Evolutionary conservation across 2,113 vertebrate species (phyloP).

Genomic region (Platanista minor): DNA sequence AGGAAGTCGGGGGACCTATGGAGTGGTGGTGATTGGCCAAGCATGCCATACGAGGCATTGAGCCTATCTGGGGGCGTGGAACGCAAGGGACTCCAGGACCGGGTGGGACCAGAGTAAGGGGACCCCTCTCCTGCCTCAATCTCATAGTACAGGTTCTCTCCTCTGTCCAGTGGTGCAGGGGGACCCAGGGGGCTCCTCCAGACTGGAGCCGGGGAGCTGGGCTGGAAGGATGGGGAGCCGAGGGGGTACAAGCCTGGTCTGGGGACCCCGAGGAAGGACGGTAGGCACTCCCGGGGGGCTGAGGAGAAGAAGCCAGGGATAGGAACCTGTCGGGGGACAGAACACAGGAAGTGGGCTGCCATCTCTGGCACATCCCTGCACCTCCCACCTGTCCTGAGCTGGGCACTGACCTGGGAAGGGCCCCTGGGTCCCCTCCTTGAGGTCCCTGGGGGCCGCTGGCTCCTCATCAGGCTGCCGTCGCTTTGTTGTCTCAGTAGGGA

Average conservation of each 20-base stretch:
- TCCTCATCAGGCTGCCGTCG: constrained; percentile 62
- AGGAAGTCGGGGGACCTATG: constrained; percentile 67
- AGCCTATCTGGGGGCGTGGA: constrained; percentile 73
- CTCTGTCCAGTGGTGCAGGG: constrained; percentile 61
- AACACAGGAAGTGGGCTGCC: not conserved
- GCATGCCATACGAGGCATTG: constrained; percentile 74
- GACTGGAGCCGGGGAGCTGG: constrained; percentile 71
- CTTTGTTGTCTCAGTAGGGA: constrained; percentile 69
- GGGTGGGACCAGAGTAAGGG: constrained; percentile 72
- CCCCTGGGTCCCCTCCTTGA: constrained; percentile 55
- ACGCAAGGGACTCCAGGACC: constrained; percentile 75
- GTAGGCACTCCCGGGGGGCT: constrained; percentile 50
- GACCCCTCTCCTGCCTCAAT: constrained; percentile 74
- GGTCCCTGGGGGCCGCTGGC: constrained; percentile 55
- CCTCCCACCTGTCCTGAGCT: not conserved
- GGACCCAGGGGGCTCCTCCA: constrained; percentile 59
- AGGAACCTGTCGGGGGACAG: constrained; percentile 43
- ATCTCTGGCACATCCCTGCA: not conserved
- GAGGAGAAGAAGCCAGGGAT: constrained; percentile 37
- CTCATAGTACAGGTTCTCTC: constrained; percentile 86
- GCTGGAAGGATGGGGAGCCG: constrained; percentile 66
- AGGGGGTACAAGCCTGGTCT: constrained; percentile 57
- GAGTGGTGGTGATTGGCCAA: constrained; percentile 68
- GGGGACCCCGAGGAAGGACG: constrained; percentile 54
- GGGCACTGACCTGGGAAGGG: constrained; percentile 60